These are phyloP conservation scores for Pogonus chalceus DNA, from an alignment of 1,140 invertebrate species.

Conservation along the genomic window DNA sequence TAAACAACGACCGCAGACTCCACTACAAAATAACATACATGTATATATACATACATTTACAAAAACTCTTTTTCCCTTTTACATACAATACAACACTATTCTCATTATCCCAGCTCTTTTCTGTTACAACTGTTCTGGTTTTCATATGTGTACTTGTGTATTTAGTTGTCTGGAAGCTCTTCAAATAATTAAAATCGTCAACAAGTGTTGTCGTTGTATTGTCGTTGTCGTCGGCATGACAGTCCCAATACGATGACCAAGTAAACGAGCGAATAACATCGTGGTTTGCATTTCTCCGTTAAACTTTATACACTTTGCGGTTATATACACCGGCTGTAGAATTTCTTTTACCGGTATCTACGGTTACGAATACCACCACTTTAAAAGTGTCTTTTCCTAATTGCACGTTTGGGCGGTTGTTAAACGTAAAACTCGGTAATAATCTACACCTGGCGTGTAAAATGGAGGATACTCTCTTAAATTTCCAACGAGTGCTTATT, in stretches of 20 bases:
- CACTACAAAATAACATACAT: background rate
- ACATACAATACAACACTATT: background rate
- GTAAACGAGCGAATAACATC: no score
- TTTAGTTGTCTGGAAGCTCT: background rate
- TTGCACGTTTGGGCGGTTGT: background rate
- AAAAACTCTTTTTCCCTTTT: background rate
- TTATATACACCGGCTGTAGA: background rate
- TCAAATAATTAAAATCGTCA: background rate
- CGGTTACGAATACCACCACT: background rate
- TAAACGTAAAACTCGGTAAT: background rate
- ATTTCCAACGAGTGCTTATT: no score
- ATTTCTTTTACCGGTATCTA: background rate
- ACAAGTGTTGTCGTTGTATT: background rate
- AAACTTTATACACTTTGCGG: background rate
- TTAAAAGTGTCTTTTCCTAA: constrained; percentile 1
- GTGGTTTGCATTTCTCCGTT: no score
- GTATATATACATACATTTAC: background rate
- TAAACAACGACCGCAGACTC: background rate
- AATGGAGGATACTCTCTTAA: no score
- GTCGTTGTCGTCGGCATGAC: no score
- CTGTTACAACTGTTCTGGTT: background rate
- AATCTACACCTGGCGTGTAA: background rate
- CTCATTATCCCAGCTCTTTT: background rate
- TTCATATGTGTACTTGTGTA: background rate
- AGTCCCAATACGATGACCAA: no score